Conservation (phyloP, 2,797 vertebrate genomes). For the Pseudochirops corinnae region DNA sequence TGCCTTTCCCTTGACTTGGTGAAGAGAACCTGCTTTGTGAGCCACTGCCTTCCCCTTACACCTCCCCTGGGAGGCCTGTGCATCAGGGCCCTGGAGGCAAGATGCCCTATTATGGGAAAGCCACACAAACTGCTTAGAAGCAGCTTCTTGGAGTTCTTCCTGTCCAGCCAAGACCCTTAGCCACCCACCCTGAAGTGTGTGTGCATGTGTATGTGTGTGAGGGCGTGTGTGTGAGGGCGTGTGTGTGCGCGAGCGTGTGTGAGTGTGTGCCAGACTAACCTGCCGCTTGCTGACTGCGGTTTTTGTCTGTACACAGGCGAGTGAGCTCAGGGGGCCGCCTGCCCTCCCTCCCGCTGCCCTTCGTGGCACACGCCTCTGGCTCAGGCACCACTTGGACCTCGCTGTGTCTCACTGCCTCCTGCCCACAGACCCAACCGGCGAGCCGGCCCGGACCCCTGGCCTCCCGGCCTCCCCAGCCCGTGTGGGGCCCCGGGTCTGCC, state of each 20-base stretch:
- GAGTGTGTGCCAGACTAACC: constrained; percentile 85
- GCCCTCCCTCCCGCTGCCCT: constrained; percentile 83
- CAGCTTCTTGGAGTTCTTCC: not conserved
- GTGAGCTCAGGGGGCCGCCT: constrained; percentile 88
- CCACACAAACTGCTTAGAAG: constrained; percentile 2
- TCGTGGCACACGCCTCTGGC: constrained; percentile 83
- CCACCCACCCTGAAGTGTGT: constrained; percentile 27
- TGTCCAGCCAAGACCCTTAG: constrained; percentile 58
- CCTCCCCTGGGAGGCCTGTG: not conserved
- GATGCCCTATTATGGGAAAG: not conserved
- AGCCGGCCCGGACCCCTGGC: constrained; percentile 81
- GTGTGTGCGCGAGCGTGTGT: constrained; percentile 54
- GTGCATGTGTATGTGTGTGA: constrained; percentile 43
- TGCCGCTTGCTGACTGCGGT: constrained; percentile 90
- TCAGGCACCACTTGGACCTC: constrained; percentile 87
- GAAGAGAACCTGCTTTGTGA: not conserved
- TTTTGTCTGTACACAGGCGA: constrained; percentile 92
- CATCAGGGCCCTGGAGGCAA: not conserved
- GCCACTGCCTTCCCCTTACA: constrained; percentile 5
- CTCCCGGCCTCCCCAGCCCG: constrained; percentile 57
- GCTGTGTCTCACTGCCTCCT: constrained; percentile 86
- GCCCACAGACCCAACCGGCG: constrained; percentile 83
- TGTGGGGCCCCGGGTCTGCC: constrained; percentile 57
- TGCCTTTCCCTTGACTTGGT: not conserved
- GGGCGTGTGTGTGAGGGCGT: constrained; percentile 58